A percentile compares a stretch with the other conserved stretches of the same genome.
These are phyloP conservation scores for Volucella bombylans DNA, from an alignment of 2,888 invertebrate genomes.

Conservation along the genomic window DNA sequence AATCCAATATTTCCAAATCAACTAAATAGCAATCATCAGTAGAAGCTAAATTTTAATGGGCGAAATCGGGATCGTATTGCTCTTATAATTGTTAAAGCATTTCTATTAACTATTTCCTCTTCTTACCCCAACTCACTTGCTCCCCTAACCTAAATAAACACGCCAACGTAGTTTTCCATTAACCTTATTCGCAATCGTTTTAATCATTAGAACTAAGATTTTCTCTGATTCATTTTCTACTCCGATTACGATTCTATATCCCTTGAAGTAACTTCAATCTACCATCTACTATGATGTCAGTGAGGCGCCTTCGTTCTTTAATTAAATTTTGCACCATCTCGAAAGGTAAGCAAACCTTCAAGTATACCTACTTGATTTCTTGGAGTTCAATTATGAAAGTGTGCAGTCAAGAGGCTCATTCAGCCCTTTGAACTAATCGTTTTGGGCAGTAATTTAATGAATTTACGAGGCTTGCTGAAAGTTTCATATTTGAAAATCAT, in stretches of 20 bases:
- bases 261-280: slow-evolving; percentile 17
- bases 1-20: no score
- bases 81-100: no score
- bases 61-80: no score
- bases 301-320: slow-evolving; percentile 38
- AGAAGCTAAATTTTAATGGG: no score
- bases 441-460: slow-evolving; percentile 38
- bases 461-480: slow-evolving; percentile 18
- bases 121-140: not conserved
- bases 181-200: slow-evolving; percentile 25
- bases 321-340: slow-evolving; percentile 36
- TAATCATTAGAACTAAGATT: slow-evolving; percentile 38
- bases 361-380: slow-evolving; percentile 24
- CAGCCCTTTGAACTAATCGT: slow-evolving; percentile 30
- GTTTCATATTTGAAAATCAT: slow-evolving; percentile 10
- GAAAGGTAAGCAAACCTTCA: slow-evolving; percentile 26
- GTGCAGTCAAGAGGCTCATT: slow-evolving; percentile 23
- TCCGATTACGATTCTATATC: slow-evolving; percentile 12
- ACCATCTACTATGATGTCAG: slow-evolving; percentile 21
- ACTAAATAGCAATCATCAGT: no score
- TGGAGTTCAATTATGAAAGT: slow-evolving; percentile 38
- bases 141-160: slow-evolving; percentile 24
- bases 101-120: no score
- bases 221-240: slow-evolving; percentile 8
- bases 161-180: slow-evolving; percentile 17